phyloP scores from a whole-genome alignment of 2,797 vertebrate species.

The Typhlichthys subterraneus region DNA sequence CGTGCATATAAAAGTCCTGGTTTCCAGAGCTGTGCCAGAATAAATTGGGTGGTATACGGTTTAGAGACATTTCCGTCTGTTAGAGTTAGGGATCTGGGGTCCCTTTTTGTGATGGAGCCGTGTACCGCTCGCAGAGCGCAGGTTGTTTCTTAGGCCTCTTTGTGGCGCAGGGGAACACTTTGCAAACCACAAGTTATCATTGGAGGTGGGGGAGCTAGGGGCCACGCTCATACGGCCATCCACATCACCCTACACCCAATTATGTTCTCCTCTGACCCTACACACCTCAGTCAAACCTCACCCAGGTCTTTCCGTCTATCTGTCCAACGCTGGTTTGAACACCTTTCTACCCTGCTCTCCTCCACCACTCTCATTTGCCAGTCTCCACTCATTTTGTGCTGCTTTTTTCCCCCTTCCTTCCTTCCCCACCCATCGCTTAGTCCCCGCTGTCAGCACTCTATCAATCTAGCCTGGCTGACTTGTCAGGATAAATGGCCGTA shows the following conservation, averaged over 20 bases:
- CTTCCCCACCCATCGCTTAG: slow-evolving; percentile 38
- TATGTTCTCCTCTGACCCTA: slow-evolving; percentile 53
- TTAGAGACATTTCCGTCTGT: slow-evolving; percentile 85
- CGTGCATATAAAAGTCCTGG: slow-evolving; percentile 72
- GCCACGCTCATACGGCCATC: slow-evolving; percentile 53
- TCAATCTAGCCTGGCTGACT: slow-evolving; percentile 54
- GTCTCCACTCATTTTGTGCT: slow-evolving; percentile 40
- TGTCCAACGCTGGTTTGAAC: slow-evolving; percentile 55
- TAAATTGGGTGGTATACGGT: slow-evolving; percentile 81
- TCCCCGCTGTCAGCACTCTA: slow-evolving; percentile 63
- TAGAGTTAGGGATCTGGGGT: slow-evolving; percentile 75
- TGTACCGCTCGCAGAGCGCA: slow-evolving; percentile 74
- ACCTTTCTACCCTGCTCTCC: slow-evolving; percentile 42
- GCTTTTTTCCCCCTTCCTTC: slow-evolving; percentile 58
- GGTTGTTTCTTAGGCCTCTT: slow-evolving; percentile 88
- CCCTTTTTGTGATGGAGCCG: slow-evolving; percentile 84
- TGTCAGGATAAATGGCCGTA: slow-evolving; percentile 52
- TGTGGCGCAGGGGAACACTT: slow-evolving; percentile 86
- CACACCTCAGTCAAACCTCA: slow-evolving; percentile 51
- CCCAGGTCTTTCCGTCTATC: slow-evolving; percentile 51
- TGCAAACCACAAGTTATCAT: slow-evolving; percentile 92
- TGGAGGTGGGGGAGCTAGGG: slow-evolving; percentile 78
- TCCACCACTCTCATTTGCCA: slow-evolving; percentile 40
- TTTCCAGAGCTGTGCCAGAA: slow-evolving; percentile 70
- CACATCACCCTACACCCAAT: slow-evolving; percentile 67